Base-by-base conservation (phyloP, 2,888 invertebrate species). In the Phortica magna region DNA sequence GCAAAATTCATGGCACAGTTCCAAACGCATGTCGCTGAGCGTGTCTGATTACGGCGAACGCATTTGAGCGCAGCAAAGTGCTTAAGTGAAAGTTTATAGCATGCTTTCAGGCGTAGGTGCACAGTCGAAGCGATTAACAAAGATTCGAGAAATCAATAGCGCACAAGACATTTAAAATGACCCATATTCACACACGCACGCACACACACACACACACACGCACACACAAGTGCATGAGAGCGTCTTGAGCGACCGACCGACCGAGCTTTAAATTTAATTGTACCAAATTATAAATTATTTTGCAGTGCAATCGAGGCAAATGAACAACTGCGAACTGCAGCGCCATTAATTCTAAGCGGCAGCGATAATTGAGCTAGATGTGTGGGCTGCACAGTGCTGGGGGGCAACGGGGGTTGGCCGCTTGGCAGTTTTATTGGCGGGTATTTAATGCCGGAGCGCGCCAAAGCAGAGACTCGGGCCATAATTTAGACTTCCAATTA, bases 271-370 rank as follows among this genome's bases (percentile, higher is more conserved):
- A 78, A 76, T 77, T 82, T 87, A 84, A 84, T 85, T 87, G 86
- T 84, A 83, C 84, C 83, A 84, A 87, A 85, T 87, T 85, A 85
- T 87, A 85, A 87, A 85, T 87, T 87, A 87, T 85, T 85, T 86
- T 80, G 82, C 76, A 41, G 70, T 64, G 81, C 79, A 80, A 77
- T 19, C 68, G 41, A n/a, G 12, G 19, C 55, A 42, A 17, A 74
- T 65, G 74, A 55, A 67, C 85, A 53, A 31, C 68, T 67, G 14
- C 43, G 42, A 68, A 68, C 55, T 68, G 68, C 68, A 68, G 17
- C 31, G 68, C 74, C 87, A 85, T 87, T 85, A 84, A 85, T 87
- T 87, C 81, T 75, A 79, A 82, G 84, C 41, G 14, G n/a, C 53
- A 61, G 41, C 61, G 41, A 12, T 71, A 70, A 53, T 41, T 77